Base-by-base conservation (phyloP, 2,888 invertebrate species). In the Allophyes oxyacanthae region DNA sequence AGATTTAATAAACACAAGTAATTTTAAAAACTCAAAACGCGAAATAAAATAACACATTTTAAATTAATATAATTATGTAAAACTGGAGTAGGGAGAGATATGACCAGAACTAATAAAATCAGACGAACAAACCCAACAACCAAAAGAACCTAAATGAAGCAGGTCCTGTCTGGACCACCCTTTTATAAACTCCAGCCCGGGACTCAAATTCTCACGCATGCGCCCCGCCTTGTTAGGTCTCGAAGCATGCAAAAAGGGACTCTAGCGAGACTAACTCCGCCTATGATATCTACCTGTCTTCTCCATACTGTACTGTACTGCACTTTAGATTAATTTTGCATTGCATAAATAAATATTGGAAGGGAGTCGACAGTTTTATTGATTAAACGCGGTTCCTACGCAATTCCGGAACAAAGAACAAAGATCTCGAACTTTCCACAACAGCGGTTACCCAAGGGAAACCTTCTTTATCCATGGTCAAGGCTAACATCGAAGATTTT, bases 91-190 rank as follows among this genome's bases (percentile, higher is more conserved):
- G 36, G 36, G 10, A 10, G 8, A 34, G 44, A 2, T n/a, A 2
- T 25, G 10, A 26, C 2, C 9, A 44, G 32, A 11, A 32, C 1
- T 8, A 20, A 11, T 0, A 45, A 37, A 15, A 14, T 28, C n/a
- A 13, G 6, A 49, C 61, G 37, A 53, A 65, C 42, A 7, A 58
- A 44, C 62, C 36, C 26, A 62, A 43, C 44, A 49, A 66, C 63
- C 10, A 13, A 63, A 56, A 36, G 43, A 56, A 66, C 45, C 32
- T 20, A 58, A 54, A 13, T 70, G 53, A 33, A 26, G 30, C 11
- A 6, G 1, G 9, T n/a, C 0, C 45, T 6, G 7, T 25, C 1
- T 10, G 7, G 15, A 13, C 26, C 8, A 20, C 15, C 28, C 5
- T 14, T 28, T 2, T 10, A 34, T 2, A 11, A 2, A n/a, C n/a